Percentiles rank a stretch among this genome's conserved stretches.
Conservation (phyloP, 2,888 invertebrate genomes). For the Tenthredo distinguenda region DNA sequence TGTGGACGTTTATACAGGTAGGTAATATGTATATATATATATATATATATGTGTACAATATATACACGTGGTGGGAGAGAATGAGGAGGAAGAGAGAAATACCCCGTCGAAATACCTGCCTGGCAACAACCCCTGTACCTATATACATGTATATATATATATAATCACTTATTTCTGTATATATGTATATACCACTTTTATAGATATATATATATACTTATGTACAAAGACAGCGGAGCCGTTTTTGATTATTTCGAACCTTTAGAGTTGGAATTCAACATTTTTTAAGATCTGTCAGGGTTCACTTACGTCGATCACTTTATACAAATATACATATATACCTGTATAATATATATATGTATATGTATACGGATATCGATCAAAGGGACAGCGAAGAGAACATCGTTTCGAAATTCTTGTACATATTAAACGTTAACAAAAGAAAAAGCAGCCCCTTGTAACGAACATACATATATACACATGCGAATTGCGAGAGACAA, state of each 20-base stretch:
- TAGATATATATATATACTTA: neutral
- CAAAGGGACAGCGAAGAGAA: too few species aligned
- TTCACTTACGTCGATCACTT: neutral
- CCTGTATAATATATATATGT: neutral
- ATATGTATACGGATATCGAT: neutral
- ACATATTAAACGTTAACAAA: too few species aligned
- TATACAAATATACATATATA: neutral
- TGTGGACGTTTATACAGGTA: too few species aligned
- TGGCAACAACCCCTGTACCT: slow-evolving; percentile 45
- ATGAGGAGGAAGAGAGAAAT: neutral
- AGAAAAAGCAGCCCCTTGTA: neutral
- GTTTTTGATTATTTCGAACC: neutral
- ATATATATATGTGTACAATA: neutral
- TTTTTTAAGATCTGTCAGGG: neutral
- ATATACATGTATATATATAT: neutral
- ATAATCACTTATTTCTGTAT: neutral
- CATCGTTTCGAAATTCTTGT: too few species aligned
- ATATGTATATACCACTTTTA: neutral
- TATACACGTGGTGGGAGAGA: neutral
- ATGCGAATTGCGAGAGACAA: neutral
- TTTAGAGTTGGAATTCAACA: neutral
- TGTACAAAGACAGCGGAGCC: neutral
- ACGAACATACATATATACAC: neutral
- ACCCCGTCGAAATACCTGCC: slow-evolving; percentile 48
- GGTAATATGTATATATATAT: neutral